A percentile compares a stretch with the other conserved stretches of the same genome.
phyloP scores from a whole-genome alignment of 2,888 invertebrate species.

The Cerceris ruficornis region DNA sequence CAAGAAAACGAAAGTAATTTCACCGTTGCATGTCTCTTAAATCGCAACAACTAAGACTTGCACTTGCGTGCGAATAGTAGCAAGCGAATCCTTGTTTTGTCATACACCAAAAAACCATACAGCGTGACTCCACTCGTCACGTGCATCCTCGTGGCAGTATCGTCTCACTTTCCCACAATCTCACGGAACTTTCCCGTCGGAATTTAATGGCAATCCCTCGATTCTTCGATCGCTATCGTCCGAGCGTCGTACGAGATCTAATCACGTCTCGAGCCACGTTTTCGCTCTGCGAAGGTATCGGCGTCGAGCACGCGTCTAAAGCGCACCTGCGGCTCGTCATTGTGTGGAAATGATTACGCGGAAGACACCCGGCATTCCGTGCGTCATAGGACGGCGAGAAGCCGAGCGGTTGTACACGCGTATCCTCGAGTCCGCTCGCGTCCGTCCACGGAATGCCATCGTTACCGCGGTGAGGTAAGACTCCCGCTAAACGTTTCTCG shows the following conservation, averaged over 20 bases:
- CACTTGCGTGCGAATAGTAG: too few relatives aligned
- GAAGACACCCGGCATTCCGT: slow-evolving; percentile 57
- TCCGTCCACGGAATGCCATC: slow-evolving; percentile 45
- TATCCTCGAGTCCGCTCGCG: slow-evolving; percentile 15
- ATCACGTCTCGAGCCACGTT: slow-evolving; percentile 42
- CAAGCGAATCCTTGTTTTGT: too few relatives aligned
- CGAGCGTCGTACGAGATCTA: slow-evolving; percentile 42
- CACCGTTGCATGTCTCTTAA: too few relatives aligned
- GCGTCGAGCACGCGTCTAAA: slow-evolving; percentile 23
- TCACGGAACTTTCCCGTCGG: slow-evolving; percentile 45
- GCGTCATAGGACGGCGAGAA: slow-evolving; percentile 40
- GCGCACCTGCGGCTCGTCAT: slow-evolving; percentile 59
- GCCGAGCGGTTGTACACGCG: background rate
- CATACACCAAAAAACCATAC: too few relatives aligned
- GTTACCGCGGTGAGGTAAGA: slow-evolving; percentile 30
- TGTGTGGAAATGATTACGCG: slow-evolving; percentile 72
- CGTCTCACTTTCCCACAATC: slow-evolving; percentile 42
- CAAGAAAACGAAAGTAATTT: too few relatives aligned
- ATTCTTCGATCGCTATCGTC: slow-evolving; percentile 43
- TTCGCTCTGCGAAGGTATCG: slow-evolving; percentile 2
- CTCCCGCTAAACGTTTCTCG: slow-evolving; percentile 60
- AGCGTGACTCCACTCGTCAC: background rate
- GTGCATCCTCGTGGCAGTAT: background rate
- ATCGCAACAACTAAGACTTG: too few relatives aligned
- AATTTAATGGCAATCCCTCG: slow-evolving; percentile 19